A percentile compares a stretch with the other conserved stretches of the same genome.
phyloP scores from a whole-genome alignment of 2,888 invertebrate genomes.

The Rambutsinella grinnellia region DNA sequence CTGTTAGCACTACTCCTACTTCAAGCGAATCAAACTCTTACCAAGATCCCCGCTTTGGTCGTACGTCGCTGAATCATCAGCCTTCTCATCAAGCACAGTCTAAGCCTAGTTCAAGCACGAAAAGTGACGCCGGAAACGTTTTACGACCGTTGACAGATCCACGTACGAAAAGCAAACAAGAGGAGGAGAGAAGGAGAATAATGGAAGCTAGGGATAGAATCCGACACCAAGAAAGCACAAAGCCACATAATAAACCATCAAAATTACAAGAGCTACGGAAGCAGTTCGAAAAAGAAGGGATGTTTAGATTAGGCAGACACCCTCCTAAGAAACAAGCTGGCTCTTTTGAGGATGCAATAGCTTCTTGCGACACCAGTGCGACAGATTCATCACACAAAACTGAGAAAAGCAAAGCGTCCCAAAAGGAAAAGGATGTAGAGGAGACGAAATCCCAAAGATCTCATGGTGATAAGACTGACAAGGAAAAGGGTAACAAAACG shows the following conservation, averaged over 20 bases:
- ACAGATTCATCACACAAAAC: not conserved
- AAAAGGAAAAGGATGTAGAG: slow-evolving; percentile 29
- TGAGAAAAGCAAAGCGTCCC: slow-evolving; percentile 1
- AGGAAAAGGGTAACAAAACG: too few relatives aligned
- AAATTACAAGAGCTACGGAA: slow-evolving; percentile 52
- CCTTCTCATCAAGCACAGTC: slow-evolving; percentile 10
- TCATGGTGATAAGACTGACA: slow-evolving; percentile 44
- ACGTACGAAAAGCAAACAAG: slow-evolving; percentile 2
- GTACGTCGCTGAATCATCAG: slow-evolving; percentile 18
- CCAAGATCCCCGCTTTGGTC: slow-evolving; percentile 29
- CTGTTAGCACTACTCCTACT: not conserved
- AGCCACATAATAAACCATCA: slow-evolving; percentile 5
- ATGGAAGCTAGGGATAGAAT: slow-evolving; percentile 27
- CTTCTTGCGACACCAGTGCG: slow-evolving; percentile 4
- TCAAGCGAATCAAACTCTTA: not conserved
- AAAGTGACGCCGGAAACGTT: slow-evolving; percentile 43
- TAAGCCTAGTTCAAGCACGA: not conserved
- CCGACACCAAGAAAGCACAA: slow-evolving; percentile 2
- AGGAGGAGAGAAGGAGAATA: slow-evolving; percentile 18
- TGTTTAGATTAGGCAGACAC: slow-evolving; percentile 49
- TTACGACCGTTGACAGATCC: slow-evolving; percentile 17
- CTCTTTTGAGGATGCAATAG: slow-evolving; percentile 55
- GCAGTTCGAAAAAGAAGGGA: slow-evolving; percentile 52
- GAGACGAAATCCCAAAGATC: slow-evolving; percentile 19
- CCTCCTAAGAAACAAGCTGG: slow-evolving; percentile 28